These are phyloP conservation scores for Morpho achilles DNA, from an alignment of 2,888 invertebrate genomes.

Conservation along the genomic window DNA sequence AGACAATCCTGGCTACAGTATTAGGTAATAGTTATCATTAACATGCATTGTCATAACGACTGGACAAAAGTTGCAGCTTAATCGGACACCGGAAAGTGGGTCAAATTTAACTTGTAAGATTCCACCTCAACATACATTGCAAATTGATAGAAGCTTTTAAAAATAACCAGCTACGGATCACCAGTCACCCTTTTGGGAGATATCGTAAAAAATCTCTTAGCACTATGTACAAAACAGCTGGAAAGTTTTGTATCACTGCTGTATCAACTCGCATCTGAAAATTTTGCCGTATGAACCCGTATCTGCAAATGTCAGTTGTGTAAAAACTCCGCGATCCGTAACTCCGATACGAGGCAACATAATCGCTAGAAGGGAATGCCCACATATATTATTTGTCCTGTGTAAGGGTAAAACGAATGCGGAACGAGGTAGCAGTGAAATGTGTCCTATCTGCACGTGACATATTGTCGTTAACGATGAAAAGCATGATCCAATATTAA, in stretches of 20 bases:
- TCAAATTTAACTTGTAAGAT: too few species aligned
- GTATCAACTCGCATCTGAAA: slow-evolving; percentile 27
- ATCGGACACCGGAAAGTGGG: too few species aligned
- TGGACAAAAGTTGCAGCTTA: too few species aligned
- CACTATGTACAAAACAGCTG: slow-evolving; percentile 31
- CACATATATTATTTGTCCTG: slow-evolving; percentile 56
- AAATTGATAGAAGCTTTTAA: too few species aligned
- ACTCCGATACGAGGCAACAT: slow-evolving; percentile 34
- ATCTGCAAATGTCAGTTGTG: slow-evolving; percentile 26
- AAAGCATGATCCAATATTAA: neutral
- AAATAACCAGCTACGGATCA: too few species aligned
- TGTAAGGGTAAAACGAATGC: slow-evolving; percentile 46
- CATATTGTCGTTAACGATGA: slow-evolving; percentile 22
- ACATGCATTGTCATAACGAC: too few species aligned
- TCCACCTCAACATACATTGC: too few species aligned
- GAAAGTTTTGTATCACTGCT: slow-evolving; percentile 30
- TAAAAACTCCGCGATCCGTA: slow-evolving; percentile 34
- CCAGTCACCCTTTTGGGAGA: too few species aligned
- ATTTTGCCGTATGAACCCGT: slow-evolving; percentile 29
- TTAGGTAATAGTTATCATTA: too few species aligned
- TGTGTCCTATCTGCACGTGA: slow-evolving; percentile 31
- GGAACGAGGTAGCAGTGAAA: slow-evolving; percentile 42
- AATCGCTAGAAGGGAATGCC: slow-evolving; percentile 40
- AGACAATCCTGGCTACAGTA: too few species aligned
- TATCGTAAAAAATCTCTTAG: slow-evolving; percentile 24